Base-by-base conservation (phyloP, 2,113 vertebrate species). In the Leptodactylus fuscus region DNA sequence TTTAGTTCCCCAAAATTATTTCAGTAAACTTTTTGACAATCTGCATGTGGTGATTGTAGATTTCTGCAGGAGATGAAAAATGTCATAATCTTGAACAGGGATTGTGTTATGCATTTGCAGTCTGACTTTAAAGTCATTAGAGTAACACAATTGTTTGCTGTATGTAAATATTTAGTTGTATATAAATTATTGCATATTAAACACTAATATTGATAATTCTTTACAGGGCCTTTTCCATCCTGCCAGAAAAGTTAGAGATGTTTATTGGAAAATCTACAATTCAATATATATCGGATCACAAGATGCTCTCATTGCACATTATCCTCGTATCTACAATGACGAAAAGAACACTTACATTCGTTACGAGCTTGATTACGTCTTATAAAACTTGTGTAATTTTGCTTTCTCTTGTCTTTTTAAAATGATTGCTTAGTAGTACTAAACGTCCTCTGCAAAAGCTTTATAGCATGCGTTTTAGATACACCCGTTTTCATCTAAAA, bases 251-350 rank as follows among this genome's bases (percentile, higher is more conserved):
- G 98, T 99, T 87, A 93, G 98, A 89, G 98, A 99, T 4, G 98
- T 99, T 10, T 99, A 99, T 88, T 99, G 98, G 98, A 99, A 99
- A 95, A 99, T 99, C 34, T 99, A 99, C 90, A 99, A 99, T 88
- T 98, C 97, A 8, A 99, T 99, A 91, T 99, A 99, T 92, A 99
- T 99, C 0, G 98, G 98, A 51, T 99, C 98, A 1, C 98, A 99
- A 91, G 98, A 99, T 60, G 98, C 98, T 49, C 94, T 99, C 87
- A 99, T 99, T 81, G 96, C 98, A 60, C 98, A 99, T 91, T 99
- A 98, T 81, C 97, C 98, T 24, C 94, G 97, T 12, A 96, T 99
- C 93, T 97, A 97, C 93, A 99, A 99, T 0, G 98, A 99, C n/a
- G 98, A 99, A 79, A 99, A 99, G 90, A 99, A 99, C 92, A 94